Conservation (phyloP, 2,888 invertebrate genomes). For the Tiliacea aurago region DNA sequence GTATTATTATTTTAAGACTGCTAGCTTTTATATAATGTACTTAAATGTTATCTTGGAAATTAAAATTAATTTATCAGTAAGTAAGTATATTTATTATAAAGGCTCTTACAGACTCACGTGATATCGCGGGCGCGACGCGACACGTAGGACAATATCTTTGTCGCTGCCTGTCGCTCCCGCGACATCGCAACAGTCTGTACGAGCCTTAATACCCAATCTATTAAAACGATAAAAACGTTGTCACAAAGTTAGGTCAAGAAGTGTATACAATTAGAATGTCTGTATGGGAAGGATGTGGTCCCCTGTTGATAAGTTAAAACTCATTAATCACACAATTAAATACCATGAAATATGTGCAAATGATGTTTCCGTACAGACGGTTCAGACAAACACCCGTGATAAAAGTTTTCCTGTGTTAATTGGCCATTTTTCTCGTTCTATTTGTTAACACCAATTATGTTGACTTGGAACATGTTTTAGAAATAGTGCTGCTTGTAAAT, state of each 20-base stretch:
- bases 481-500: conserved; percentile 35
- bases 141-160: too few relatives aligned
- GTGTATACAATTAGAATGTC: conserved; percentile 33
- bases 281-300: conserved; percentile 63
- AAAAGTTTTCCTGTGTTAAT: conserved; percentile 53
- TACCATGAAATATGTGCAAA: conserved; percentile 62
- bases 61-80: not conserved
- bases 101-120: too few relatives aligned
- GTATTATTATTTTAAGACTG: too few relatives aligned
- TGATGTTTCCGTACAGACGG: conserved; percentile 49
- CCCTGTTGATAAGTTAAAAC: conserved; percentile 53
- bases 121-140: too few relatives aligned
- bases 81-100: not conserved
- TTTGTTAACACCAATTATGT: conserved; percentile 44
- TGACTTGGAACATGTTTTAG: conserved; percentile 29
- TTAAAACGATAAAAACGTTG: not conserved
- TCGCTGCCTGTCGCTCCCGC: too few relatives aligned
- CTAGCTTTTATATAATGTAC: not conserved
- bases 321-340: conserved; percentile 62
- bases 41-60: not conserved
- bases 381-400: conserved; percentile 49
- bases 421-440: conserved; percentile 37
- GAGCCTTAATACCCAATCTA: too few relatives aligned
- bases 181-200: too few relatives aligned
- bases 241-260: conserved; percentile 8